Conservation (phyloP, 2,113 vertebrate genomes). For the Spilogale gracilis region DNA sequence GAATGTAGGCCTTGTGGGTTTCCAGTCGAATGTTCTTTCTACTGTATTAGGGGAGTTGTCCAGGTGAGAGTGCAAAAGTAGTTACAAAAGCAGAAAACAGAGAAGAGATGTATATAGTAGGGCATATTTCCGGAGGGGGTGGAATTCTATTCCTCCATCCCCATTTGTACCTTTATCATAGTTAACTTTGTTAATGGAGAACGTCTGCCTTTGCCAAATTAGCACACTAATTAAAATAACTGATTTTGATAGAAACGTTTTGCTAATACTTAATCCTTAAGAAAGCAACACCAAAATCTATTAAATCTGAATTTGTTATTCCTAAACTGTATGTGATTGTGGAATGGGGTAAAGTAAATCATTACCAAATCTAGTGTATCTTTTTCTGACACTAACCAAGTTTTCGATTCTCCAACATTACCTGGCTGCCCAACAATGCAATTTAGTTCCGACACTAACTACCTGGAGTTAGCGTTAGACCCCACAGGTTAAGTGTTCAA, state of each 20-base stretch:
- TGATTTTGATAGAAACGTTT: neutral
- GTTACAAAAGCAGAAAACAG: neutral
- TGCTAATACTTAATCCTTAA: neutral
- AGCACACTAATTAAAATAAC: neutral
- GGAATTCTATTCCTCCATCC: neutral
- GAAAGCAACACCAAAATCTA: slow-evolving; percentile 35
- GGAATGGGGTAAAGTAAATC: neutral
- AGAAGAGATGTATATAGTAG: neutral
- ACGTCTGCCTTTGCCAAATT: slow-evolving; percentile 9
- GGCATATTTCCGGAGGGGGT: neutral
- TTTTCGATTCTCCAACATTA: neutral
- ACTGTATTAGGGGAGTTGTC: neutral
- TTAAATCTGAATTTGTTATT: neutral
- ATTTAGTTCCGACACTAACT: neutral
- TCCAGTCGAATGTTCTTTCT: neutral
- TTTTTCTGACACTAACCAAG: neutral
- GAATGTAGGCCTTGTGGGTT: neutral
- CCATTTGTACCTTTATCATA: neutral
- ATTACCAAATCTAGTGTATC: neutral
- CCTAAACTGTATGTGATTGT: neutral
- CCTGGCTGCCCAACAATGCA: neutral
- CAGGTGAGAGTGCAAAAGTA: neutral
- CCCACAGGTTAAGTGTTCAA: neutral
- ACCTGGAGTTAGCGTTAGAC: neutral
- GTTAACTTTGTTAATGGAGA: neutral